Evolutionary conservation across 2,797 vertebrate species (phyloP).

Genomic region (Peromyscus eremicus): DNA sequence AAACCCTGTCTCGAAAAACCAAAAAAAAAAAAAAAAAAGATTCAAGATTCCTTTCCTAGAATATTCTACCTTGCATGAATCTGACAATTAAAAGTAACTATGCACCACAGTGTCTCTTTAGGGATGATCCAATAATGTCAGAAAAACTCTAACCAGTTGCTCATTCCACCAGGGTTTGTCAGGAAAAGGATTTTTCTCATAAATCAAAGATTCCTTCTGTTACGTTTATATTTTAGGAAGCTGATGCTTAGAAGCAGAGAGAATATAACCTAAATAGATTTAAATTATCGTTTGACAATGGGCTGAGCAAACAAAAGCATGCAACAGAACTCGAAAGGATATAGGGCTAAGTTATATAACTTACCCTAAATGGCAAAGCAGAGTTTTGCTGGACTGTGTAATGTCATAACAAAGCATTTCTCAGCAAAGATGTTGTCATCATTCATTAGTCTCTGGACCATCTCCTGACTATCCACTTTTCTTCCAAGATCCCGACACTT

Average conservation of each 20-base stretch:
- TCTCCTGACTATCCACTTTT: not conserved
- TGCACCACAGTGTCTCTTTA: slow-evolving; percentile 21
- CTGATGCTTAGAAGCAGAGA: slow-evolving; percentile 29
- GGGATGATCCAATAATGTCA: not conserved
- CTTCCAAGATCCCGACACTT: not conserved
- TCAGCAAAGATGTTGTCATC: slow-evolving; percentile 16
- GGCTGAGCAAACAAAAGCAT: slow-evolving; percentile 42
- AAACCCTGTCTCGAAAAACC: no score
- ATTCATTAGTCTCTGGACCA: not conserved
- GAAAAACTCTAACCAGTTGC: not conserved
- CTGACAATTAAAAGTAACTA: not conserved
- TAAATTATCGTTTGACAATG: slow-evolving; percentile 58
- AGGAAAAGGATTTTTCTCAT: slow-evolving; percentile 66
- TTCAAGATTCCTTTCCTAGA: not conserved
- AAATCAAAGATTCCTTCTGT: slow-evolving; percentile 54
- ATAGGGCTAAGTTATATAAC: slow-evolving; percentile 25
- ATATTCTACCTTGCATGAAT: not conserved
- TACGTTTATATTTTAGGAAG: slow-evolving; percentile 67
- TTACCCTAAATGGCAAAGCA: slow-evolving; percentile 27
- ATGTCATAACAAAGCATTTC: not conserved
- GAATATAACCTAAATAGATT: slow-evolving; percentile 43
- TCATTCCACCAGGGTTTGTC: not conserved
- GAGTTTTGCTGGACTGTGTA: not conserved
- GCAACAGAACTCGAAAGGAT: slow-evolving; percentile 25
- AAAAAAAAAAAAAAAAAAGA: no score